These are phyloP conservation scores for Acyrthosiphon pisum DNA, from an alignment of 1,140 invertebrate genomes.

Conservation along the genomic window DNA sequence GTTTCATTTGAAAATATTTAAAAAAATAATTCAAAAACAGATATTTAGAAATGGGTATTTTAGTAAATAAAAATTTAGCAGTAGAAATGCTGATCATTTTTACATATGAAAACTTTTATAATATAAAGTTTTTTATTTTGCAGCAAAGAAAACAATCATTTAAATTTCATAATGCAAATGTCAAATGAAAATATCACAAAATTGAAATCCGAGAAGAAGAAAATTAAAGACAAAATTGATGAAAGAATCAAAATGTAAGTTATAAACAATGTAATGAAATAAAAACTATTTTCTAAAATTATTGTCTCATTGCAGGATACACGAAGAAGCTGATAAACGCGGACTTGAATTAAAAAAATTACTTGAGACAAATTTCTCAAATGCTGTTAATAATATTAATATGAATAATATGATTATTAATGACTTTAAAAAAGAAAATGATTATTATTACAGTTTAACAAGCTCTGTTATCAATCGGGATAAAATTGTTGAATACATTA, in stretches of 20 bases:
- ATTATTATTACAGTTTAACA: neutral
- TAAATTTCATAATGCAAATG: neutral
- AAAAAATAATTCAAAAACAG: neutral
- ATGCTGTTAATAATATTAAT: neutral
- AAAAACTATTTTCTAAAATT: neutral
- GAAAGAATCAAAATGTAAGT: neutral
- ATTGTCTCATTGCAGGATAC: neutral
- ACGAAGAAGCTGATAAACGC: neutral
- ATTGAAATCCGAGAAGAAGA: neutral
- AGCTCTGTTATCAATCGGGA: neutral
- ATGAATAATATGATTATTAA: neutral
- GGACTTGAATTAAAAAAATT: neutral
- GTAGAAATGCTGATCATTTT: neutral
- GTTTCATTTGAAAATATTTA: neutral
- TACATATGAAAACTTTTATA: neutral
- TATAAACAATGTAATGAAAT: neutral
- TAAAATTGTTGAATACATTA: neutral
- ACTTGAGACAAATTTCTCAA: neutral
- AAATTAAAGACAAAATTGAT: neutral
- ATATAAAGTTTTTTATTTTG: neutral
- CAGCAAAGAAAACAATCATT: neutral
- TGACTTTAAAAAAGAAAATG: neutral
- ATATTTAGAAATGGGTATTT: too few relatives aligned
- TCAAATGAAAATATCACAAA: neutral
- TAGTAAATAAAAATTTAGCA: too few relatives aligned